Evolutionary conservation across 2,113 vertebrate species (phyloP).

Genomic region (Rhegmatorhina hoffmannsi): DNA sequence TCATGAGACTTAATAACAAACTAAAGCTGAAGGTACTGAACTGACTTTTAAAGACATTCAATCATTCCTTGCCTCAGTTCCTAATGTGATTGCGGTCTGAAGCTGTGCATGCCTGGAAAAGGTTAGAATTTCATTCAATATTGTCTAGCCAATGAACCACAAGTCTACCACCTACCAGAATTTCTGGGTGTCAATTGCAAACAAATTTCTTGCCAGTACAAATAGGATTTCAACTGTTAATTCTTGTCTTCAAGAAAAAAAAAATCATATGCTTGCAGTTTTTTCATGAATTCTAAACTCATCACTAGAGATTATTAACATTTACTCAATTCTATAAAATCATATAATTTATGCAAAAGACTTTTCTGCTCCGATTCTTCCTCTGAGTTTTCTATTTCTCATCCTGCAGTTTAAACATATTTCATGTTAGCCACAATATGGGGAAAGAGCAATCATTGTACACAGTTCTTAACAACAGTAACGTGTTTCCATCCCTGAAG

Average conservation of each 20-base stretch:
- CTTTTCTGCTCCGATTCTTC: slow-evolving; percentile 11
- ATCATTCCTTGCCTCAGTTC: background rate
- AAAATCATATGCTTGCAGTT: background rate
- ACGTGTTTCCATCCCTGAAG: background rate
- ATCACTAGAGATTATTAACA: background rate
- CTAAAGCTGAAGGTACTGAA: background rate
- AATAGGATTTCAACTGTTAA: background rate
- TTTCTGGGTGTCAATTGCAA: background rate
- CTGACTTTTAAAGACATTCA: background rate
- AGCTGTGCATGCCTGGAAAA: background rate
- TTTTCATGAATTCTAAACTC: background rate
- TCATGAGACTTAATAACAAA: background rate
- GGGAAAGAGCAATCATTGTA: slow-evolving; percentile 14
- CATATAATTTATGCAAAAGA: background rate
- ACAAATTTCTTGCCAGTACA: background rate
- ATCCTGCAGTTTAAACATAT: background rate
- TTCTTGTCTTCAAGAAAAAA: background rate
- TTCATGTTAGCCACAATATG: slow-evolving; percentile 21
- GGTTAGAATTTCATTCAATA: background rate
- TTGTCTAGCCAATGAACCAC: background rate
- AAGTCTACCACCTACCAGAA: background rate
- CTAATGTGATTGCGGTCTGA: background rate
- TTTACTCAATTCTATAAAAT: slow-evolving; percentile 11
- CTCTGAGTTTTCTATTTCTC: slow-evolving; percentile 1
- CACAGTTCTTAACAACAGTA: background rate